Evolutionary conservation across 2,888 invertebrate genomes (phyloP).

Genomic region (Cephus spinipes): DNA sequence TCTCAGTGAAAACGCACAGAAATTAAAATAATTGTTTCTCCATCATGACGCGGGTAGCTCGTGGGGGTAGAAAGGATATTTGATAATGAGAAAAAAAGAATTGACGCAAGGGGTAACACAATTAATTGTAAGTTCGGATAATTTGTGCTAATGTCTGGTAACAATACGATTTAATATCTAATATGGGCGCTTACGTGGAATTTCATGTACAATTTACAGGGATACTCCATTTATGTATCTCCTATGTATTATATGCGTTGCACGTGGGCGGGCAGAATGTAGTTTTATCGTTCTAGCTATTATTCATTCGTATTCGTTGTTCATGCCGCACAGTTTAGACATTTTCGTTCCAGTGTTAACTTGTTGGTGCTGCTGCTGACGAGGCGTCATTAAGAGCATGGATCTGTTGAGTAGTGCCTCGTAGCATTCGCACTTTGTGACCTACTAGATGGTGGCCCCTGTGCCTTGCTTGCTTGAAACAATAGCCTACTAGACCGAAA

Average conservation of each 20-base stretch:
- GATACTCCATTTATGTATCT: background rate
- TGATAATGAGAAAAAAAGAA: background rate
- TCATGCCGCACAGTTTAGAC: conserved; percentile 46
- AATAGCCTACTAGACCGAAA: background rate
- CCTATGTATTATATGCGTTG: background rate
- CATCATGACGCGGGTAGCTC: background rate
- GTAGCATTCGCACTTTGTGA: conserved; percentile 58
- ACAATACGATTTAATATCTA: background rate
- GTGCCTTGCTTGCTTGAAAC: conserved; percentile 58
- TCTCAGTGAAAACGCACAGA: background rate
- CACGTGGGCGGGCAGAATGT: background rate
- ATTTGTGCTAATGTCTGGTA: background rate
- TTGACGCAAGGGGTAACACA: no score
- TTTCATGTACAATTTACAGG: background rate
- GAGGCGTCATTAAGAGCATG: conserved; percentile 54
- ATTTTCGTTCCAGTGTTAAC: conserved; percentile 63
- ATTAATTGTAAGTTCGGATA: background rate
- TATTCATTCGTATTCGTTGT: conserved; percentile 16
- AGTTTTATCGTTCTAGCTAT: background rate
- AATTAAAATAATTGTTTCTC: background rate
- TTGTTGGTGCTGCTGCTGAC: conserved; percentile 65
- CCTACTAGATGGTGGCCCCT: conserved; percentile 44
- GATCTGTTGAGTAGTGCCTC: conserved; percentile 57
- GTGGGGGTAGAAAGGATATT: background rate
- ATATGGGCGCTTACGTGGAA: background rate